Conservation (phyloP, 2,113 vertebrate genomes). For the Litocranius walleri region DNA sequence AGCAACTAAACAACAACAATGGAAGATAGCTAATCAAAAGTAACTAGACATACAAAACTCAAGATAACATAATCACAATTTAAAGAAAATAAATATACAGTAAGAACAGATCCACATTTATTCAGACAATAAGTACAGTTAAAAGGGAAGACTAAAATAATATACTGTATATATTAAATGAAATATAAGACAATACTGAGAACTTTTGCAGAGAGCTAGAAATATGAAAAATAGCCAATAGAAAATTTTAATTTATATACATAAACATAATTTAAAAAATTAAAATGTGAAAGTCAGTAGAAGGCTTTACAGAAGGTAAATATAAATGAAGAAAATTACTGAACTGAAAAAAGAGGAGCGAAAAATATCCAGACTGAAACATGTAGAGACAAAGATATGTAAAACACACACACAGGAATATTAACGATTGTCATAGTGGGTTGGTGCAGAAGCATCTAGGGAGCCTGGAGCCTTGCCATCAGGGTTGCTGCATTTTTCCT, state of each 20-base stretch:
- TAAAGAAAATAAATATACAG: not conserved
- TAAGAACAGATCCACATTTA: not conserved
- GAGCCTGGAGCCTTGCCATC: not conserved
- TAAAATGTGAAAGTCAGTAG: not conserved
- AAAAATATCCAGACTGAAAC: not conserved
- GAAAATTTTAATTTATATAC: not conserved
- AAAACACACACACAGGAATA: not conserved
- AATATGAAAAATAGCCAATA: not conserved
- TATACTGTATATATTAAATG: not conserved
- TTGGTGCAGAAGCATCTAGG: not conserved
- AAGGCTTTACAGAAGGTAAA: not conserved
- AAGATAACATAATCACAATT: not conserved
- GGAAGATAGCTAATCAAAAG: not conserved
- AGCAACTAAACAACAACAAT: not conserved
- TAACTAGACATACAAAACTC: not conserved
- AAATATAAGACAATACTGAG: not conserved
- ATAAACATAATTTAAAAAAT: not conserved
- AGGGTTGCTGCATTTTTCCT: not conserved
- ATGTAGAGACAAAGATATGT: not conserved
- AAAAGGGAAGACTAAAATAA: not conserved
- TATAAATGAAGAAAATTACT: not conserved
- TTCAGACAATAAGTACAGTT: not conserved
- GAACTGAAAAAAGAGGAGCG: not conserved
- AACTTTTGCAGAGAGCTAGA: not conserved
- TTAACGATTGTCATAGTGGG: not conserved